A percentile compares a stretch with the other conserved stretches of the same genome.
phyloP scores from a whole-genome alignment of 2,113 vertebrate species.

The Aegotheles bennettii region DNA sequence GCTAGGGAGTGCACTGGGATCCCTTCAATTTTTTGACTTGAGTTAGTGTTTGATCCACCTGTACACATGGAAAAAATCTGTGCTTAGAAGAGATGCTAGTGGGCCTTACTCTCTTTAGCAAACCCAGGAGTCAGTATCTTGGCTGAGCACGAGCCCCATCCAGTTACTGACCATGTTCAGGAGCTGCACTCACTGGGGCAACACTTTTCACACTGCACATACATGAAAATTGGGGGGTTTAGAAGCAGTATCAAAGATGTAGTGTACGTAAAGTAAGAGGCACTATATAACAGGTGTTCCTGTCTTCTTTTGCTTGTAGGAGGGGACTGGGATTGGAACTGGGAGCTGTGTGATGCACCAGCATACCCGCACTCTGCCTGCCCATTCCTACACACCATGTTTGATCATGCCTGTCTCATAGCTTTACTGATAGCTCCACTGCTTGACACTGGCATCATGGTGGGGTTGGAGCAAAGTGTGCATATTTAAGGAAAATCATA shows the following conservation, averaged over 20 bases:
- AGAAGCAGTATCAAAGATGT: not conserved
- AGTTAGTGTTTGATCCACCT: not conserved
- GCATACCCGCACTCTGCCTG: not conserved
- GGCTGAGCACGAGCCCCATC: not conserved
- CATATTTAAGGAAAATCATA: not conserved
- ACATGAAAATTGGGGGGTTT: not conserved
- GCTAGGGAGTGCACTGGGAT: not conserved
- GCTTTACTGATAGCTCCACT: not conserved
- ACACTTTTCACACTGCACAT: not conserved
- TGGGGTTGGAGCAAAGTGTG: not conserved
- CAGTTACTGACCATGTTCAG: not conserved
- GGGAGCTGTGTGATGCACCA: not conserved
- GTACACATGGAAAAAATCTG: not conserved
- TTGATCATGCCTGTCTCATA: not conserved
- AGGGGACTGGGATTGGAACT: not conserved
- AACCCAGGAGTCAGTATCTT: not conserved
- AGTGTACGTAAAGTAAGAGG: not conserved
- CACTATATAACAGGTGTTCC: not conserved
- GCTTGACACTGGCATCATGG: not conserved
- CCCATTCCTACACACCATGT: too few species aligned
- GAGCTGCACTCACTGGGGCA: accelerated
- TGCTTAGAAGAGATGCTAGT: not conserved
- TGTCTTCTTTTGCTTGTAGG: not conserved
- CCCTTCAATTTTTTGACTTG: not conserved
- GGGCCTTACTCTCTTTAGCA: not conserved